Percentiles rank a stretch among this genome's conserved stretches.
These are phyloP conservation scores for rabbit (Oryctolagus cuniculus) DNA, from an alignment of 2,113 vertebrate genomes.

Conservation along the genomic window DNA sequence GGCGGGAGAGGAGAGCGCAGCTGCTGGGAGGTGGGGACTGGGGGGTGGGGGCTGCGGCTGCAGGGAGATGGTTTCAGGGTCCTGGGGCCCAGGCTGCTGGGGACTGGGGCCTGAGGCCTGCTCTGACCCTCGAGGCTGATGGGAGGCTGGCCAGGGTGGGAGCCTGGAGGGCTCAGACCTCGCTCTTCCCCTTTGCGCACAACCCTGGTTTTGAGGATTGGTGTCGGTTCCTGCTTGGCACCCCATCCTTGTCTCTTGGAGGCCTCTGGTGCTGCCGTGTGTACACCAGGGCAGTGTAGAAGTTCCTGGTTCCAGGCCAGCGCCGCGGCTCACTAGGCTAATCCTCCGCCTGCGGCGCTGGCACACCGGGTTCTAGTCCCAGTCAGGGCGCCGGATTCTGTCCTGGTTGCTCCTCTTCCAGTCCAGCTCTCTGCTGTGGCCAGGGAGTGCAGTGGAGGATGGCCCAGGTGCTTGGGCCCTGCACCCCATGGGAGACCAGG, in stretches of 20 bases:
- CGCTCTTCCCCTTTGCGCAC: not conserved
- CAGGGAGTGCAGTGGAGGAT: no score
- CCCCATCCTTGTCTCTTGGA: not conserved
- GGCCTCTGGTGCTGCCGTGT: not conserved
- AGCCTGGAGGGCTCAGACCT: not conserved
- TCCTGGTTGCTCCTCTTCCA: no score
- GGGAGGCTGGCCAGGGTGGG: not conserved
- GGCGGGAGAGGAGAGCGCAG: not conserved
- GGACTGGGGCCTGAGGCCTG: not conserved
- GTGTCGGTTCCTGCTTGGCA: no score
- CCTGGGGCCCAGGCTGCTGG: not conserved
- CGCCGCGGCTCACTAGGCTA: no score
- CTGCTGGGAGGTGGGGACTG: not conserved
- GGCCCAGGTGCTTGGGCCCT: no score
- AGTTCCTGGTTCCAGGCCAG: no score
- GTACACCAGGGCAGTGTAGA: no score
- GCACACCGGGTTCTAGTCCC: no score
- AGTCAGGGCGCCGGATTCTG: no score
- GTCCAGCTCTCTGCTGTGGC: no score
- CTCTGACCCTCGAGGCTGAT: not conserved
- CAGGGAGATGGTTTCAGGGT: not conserved
- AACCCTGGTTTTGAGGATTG: not conserved
- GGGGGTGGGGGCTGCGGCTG: not conserved
- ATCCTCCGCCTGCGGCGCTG: no score
- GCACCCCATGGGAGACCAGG: no score